A percentile compares a stretch with the other conserved stretches of the same genome.
These are phyloP conservation scores for Xestia xanthographa DNA, from an alignment of 2,888 invertebrate genomes.

Conservation along the genomic window DNA sequence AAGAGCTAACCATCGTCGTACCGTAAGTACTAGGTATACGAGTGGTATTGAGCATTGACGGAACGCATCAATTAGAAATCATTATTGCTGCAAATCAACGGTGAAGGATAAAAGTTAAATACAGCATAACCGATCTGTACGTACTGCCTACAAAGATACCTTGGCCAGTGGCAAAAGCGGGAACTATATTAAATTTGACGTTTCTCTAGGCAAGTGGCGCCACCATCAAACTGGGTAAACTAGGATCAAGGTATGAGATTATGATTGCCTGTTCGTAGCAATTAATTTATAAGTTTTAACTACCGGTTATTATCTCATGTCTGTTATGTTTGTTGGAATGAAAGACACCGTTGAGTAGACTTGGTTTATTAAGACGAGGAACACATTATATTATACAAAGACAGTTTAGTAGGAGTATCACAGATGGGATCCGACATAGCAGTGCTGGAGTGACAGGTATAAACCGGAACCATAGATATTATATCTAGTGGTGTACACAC, in stretches of 20 bases:
- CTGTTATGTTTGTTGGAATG: too few species aligned
- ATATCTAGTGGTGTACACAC: too few species aligned
- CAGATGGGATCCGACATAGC: too few species aligned
- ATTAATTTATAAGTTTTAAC: neutral
- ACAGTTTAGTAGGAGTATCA: too few species aligned
- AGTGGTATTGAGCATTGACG: constrained; percentile 50
- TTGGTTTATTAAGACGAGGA: too few species aligned
- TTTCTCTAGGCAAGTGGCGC: neutral
- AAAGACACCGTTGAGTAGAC: too few species aligned
- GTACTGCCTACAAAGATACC: neutral
- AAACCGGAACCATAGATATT: too few species aligned
- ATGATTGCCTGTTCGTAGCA: neutral
- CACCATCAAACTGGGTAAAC: neutral
- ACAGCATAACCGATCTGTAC: neutral
- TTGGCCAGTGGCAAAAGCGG: neutral
- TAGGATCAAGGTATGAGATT: neutral
- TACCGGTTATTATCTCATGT: constrained; percentile 5
- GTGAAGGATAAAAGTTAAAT: constrained; percentile 51
- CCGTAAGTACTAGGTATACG: neutral
- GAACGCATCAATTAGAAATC: constrained; percentile 59
- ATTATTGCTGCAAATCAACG: constrained; percentile 50
- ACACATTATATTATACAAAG: too few species aligned
- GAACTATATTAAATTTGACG: neutral
- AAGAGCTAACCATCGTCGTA: neutral
- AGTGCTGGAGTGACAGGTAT: too few species aligned